Base-by-base conservation (phyloP, 1,140 invertebrate genomes). In the Zaprionus ghesquierei region DNA sequence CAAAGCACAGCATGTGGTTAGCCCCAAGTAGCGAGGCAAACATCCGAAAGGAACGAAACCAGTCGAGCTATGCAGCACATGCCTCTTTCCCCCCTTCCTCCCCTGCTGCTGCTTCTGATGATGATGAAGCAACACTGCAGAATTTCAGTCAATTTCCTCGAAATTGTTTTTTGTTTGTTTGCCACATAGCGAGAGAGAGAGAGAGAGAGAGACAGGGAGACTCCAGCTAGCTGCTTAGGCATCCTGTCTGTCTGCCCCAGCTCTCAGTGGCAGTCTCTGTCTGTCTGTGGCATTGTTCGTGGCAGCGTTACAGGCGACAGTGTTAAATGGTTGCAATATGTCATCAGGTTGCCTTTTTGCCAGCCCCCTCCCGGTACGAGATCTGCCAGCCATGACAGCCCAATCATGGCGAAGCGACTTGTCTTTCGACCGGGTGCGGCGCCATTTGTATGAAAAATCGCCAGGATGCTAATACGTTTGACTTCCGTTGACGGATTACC, bases 241-340 rank as follows among this genome's bases (percentile, higher is more conserved):
- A 76, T 82, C 79, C 82, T 89, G 84, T 79, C 62, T 73, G 61
- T 44, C 53, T 58, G 59, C 51, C 29, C 18, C 27, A n/a, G n/a
- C n/a, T n/a, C n/a, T n/a, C n/a, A n/a, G n/a, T n/a, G n/a, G 59
- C 54, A 44, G 38, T 41, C 35, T 66, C 18, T 33, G 56, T 8
- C 23, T 10, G 64, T 5, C 64, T 31, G 41, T 72, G 61, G 70
- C 81, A 86, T 86, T 89, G 84, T 89, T 86, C 82, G 71, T 55
- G 50, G 75, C 66, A 73, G 68, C 78, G 76, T 84, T 78, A 81
- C 78, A 77, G 74, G 87, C 87, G 87, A 90, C 87, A 90, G 87
- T 90, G 87, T 90, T 90, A 90, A 90, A 90, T 90, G 87, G 81
- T 90, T 84, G 87, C 87, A 90, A 90, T 90, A 90, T 90, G 87